Percentiles rank a stretch among this genome's conserved stretches.
These are phyloP conservation scores for Staurois parvus DNA, from an alignment of 2,797 vertebrate species.

Conservation along the genomic window DNA sequence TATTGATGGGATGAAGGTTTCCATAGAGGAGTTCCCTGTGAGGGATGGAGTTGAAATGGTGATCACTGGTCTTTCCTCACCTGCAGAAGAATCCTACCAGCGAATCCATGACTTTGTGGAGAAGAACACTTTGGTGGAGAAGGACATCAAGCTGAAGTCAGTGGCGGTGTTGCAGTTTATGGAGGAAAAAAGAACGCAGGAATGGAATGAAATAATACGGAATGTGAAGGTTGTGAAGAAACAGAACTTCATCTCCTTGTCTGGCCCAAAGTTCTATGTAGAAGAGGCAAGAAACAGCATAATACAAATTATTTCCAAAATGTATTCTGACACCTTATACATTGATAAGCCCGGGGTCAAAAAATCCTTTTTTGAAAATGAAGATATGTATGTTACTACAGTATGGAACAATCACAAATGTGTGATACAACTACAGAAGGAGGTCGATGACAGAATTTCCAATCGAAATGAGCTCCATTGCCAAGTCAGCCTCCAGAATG, in stretches of 20 bases:
- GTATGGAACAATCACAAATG: constrained; percentile 71
- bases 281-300: constrained; percentile 64
- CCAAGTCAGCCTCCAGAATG: constrained; percentile 67
- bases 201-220: constrained; percentile 33
- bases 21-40: constrained; percentile 62
- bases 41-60: constrained; percentile 64
- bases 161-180: constrained; percentile 75
- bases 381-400: constrained; percentile 62
- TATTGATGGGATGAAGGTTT: constrained; percentile 65
- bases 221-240: constrained; percentile 47
- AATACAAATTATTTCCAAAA: constrained; percentile 55
- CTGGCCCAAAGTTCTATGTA: constrained; percentile 76
- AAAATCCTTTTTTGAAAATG: constrained; percentile 76
- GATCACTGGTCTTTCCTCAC: constrained; percentile 75
- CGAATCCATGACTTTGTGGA: constrained; percentile 75
- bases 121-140: constrained; percentile 70
- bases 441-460: constrained; percentile 21
- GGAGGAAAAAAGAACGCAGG: constrained; percentile 32
- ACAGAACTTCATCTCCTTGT: constrained; percentile 72
- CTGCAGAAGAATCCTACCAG: constrained; percentile 71
- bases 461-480: constrained; percentile 41
- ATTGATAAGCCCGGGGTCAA: constrained; percentile 83
- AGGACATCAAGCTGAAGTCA: constrained; percentile 68
- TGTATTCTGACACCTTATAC: constrained; percentile 69
- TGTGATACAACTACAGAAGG: constrained; percentile 77